Evolutionary conservation across 2,113 vertebrate species (phyloP).

Genomic region (Castor canadensis): DNA sequence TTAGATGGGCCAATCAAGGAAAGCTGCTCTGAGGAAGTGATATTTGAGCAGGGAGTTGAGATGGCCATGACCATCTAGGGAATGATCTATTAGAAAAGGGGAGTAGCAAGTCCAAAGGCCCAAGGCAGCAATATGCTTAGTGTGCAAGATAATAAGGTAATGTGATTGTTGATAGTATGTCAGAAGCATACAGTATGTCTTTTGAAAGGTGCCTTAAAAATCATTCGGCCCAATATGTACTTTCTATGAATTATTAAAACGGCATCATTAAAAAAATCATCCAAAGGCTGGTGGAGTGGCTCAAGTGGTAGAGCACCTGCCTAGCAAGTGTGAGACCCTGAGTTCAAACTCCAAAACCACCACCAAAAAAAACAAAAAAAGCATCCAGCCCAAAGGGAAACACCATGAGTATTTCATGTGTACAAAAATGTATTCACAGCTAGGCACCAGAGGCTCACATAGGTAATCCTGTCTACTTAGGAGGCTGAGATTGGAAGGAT

Average conservation of each 20-base stretch:
- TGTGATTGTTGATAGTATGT: background rate
- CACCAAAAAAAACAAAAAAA: background rate
- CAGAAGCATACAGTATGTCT: background rate
- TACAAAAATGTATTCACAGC: background rate
- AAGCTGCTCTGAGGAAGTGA: slow-evolving; percentile 66
- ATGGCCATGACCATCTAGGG: background rate
- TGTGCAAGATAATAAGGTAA: background rate
- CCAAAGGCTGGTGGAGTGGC: too few relatives aligned
- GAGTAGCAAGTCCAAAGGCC: slow-evolving; percentile 25
- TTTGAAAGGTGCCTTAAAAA: slow-evolving; percentile 10
- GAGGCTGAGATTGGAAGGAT: too few relatives aligned
- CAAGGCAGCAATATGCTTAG: slow-evolving; percentile 9
- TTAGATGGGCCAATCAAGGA: slow-evolving; percentile 55
- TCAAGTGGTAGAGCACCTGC: too few relatives aligned
- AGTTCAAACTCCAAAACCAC: background rate
- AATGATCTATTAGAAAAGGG: background rate
- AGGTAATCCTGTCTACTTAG: too few relatives aligned
- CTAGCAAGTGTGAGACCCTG: too few relatives aligned
- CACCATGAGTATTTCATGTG: background rate
- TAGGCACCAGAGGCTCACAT: too few relatives aligned
- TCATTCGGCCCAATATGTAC: background rate
- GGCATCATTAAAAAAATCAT: too few relatives aligned
- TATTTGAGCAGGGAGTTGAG: slow-evolving; percentile 48
- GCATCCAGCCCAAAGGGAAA: background rate
- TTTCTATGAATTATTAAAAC: too few relatives aligned